Conservation (phyloP, 2,113 vertebrate genomes). For the Vidua macroura region DNA sequence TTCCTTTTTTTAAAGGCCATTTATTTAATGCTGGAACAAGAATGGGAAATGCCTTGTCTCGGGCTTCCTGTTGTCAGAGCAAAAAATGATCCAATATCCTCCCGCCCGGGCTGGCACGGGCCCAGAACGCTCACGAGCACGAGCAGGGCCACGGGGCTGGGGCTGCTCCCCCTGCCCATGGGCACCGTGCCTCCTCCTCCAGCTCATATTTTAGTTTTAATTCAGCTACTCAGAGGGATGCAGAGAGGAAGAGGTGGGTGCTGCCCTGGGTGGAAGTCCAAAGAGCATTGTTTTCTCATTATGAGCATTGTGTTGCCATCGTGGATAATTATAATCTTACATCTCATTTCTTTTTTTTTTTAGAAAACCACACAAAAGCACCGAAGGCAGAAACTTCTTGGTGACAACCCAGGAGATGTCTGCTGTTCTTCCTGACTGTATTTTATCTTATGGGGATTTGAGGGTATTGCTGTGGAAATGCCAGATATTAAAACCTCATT, state of each 20-base stretch:
- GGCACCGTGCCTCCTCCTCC: background rate
- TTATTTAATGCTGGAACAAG: slow-evolving; percentile 15
- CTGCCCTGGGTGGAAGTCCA: slow-evolving; percentile 10
- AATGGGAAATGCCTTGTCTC: slow-evolving; percentile 34
- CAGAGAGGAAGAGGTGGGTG: background rate
- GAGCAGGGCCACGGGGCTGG: background rate
- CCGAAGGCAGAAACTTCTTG: slow-evolving; percentile 13
- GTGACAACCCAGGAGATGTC: slow-evolving; percentile 25
- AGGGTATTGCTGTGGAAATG: slow-evolving; percentile 45
- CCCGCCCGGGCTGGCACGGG: accelerated
- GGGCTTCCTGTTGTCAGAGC: slow-evolving; percentile 13
- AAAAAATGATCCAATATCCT: background rate
- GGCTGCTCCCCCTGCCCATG: background rate
- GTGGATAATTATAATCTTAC: background rate
- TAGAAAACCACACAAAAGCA: background rate
- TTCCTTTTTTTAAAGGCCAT: slow-evolving; percentile 9
- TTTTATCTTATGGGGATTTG: slow-evolving; percentile 28
- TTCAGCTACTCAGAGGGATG: background rate
- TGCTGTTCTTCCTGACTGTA: slow-evolving; percentile 19
- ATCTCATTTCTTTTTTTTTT: background rate
- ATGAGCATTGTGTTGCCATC: slow-evolving; percentile 12
- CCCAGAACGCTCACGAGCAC: accelerated
- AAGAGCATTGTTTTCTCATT: slow-evolving; percentile 31
- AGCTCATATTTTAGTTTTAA: background rate
- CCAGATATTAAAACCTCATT: slow-evolving; percentile 49